Conservation (phyloP, 2,113 vertebrate genomes). For the Dermatemys mawii region DNA sequence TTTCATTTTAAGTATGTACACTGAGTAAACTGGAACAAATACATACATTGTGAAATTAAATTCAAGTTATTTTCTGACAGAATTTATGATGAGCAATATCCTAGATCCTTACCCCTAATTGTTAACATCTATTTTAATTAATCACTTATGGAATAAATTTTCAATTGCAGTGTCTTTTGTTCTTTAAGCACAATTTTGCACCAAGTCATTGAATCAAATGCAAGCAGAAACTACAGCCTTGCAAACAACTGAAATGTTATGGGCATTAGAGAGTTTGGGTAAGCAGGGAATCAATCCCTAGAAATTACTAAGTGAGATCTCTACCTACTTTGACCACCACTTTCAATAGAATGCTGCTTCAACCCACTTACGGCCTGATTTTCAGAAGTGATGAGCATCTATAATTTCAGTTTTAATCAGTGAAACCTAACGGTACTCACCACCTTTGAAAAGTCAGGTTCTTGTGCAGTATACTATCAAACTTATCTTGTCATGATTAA, state of each 20-base stretch:
- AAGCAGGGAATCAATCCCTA: not conserved
- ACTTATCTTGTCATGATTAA: not conserved
- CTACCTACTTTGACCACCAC: not conserved
- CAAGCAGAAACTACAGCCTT: not conserved
- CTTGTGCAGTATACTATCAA: not conserved
- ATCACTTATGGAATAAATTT: not conserved
- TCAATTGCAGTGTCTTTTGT: not conserved
- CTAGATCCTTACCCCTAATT: not conserved
- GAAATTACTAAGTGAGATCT: not conserved
- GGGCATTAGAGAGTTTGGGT: not conserved
- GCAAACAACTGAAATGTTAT: not conserved
- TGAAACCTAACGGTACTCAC: not conserved
- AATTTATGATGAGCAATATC: not conserved
- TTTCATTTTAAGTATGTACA: not conserved
- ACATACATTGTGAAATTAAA: not conserved
- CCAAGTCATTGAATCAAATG: not conserved
- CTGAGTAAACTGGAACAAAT: not conserved
- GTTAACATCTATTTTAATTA: not conserved
- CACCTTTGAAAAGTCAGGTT: not conserved
- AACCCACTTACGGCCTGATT: not conserved
- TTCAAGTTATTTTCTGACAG: not conserved
- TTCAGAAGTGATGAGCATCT: not conserved
- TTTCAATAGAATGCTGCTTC: not conserved
- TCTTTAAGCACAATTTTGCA: not conserved
- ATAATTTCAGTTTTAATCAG: not conserved